phyloP scores from a whole-genome alignment of 2,888 invertebrate genomes.

The Dendrolimus pini region DNA sequence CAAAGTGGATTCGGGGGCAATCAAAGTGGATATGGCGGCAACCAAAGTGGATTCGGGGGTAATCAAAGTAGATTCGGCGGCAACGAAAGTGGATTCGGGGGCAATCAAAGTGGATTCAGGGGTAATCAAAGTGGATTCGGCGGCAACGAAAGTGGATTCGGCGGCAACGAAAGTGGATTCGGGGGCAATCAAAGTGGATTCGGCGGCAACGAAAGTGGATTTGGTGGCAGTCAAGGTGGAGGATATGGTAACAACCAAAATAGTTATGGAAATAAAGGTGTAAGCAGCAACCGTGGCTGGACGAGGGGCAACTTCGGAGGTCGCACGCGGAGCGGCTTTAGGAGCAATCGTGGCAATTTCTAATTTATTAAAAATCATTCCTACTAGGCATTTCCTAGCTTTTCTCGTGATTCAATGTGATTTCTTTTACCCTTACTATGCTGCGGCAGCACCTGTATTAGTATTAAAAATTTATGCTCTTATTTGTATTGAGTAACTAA shows the following conservation, averaged over 20 bases:
- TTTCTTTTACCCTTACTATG: no score
- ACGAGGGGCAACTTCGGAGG: conserved; percentile 11
- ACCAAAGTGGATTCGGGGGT: conserved; percentile 18
- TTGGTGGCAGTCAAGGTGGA: conserved; percentile 1
- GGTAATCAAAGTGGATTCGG: conserved; percentile 19
- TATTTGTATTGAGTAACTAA: no score
- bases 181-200: conserved; percentile 7
- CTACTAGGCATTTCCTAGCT: no score
- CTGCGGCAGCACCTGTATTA: no score
- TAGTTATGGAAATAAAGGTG: conserved; percentile 13
- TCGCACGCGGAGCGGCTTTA: no score
- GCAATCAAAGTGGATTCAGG: conserved; percentile 21
- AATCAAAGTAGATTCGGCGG: conserved; percentile 29
- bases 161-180: conserved; percentile 15
- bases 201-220: conserved; percentile 11
- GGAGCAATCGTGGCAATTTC: no score
- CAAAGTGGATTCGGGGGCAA: conserved; percentile 27
- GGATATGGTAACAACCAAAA: conserved; percentile 8
- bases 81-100: conserved; percentile 20
- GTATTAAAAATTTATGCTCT: no score
- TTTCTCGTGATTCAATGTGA: no score
- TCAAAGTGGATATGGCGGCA: conserved; percentile 25
- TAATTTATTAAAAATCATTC: no score
- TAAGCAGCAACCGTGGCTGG: conserved; percentile 16
- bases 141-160: conserved; percentile 14